Evolutionary conservation across 2,797 vertebrate species (phyloP).

Genomic region (Discoglossus pictus): DNA sequence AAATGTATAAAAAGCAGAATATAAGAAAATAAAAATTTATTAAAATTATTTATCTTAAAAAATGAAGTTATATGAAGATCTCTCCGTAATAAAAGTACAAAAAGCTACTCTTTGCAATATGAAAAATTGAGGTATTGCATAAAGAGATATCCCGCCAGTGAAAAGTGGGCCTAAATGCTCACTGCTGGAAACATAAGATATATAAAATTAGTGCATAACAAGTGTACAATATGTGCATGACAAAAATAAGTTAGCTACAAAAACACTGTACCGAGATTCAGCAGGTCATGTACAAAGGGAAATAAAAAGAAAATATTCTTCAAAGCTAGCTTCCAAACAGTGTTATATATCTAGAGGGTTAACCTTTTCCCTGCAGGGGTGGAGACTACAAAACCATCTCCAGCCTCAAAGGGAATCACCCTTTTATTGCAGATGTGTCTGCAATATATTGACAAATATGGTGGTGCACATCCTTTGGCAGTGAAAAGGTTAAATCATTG

Average conservation of each 20-base stretch:
- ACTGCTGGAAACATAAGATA: conserved; percentile 99
- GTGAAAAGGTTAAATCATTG: conserved; percentile 78
- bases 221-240: conserved; percentile 99
- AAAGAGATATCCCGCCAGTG: conserved; percentile 99
- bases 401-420: not conserved
- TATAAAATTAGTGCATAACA: conserved; percentile 99
- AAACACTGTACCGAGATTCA: conserved; percentile 99
- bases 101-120: conserved; percentile 99
- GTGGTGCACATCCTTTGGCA: conserved; percentile 52
- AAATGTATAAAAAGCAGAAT: conserved; percentile 99
- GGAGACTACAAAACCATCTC: conserved; percentile 24
- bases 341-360: conserved; percentile 89
- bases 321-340: conserved; percentile 99
- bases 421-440: not conserved
- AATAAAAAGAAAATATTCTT: conserved; percentile 84
- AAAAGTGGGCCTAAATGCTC: conserved; percentile 99
- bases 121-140: conserved; percentile 99
- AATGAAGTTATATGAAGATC: conserved; percentile 99
- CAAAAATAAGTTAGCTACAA: conserved; percentile 99
- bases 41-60: conserved; percentile 98
- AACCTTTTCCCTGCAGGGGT: conserved; percentile 51
- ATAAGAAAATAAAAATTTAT: conserved; percentile 99
- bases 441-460: not conserved
- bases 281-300: conserved; percentile 99
- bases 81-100: conserved; percentile 99